Percentiles rank a stretch among this genome's conserved stretches.
Conservation (phyloP, 53 echinoderm and acorn worm genomes). For the Astropecten irregularis region DNA sequence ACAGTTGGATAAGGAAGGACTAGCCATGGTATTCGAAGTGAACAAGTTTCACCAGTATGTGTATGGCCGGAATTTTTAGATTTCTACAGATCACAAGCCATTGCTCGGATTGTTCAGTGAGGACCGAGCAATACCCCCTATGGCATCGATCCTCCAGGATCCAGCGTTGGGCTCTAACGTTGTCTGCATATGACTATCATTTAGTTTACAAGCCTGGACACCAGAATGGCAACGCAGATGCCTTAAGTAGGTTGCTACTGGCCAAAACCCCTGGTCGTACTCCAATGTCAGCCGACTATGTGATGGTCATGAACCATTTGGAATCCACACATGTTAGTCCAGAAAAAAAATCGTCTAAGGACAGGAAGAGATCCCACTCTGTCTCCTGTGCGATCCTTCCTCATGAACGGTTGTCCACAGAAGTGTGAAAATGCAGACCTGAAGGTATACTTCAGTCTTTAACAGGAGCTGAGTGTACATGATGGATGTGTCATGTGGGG, state of each 20-base stretch:
- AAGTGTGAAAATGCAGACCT: not conserved
- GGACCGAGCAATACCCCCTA: conserved; percentile 34
- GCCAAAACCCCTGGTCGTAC: not conserved
- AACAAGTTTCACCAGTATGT: too few relatives aligned
- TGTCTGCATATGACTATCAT: too few relatives aligned
- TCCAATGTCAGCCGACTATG: conserved; percentile 57
- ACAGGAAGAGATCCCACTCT: conserved; percentile 46
- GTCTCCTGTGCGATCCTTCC: conserved; percentile 38
- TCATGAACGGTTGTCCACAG: conserved; percentile 52
- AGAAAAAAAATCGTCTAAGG: conserved; percentile 8
- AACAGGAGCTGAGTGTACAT: too few relatives aligned
- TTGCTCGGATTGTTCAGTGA: too few relatives aligned
- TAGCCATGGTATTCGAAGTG: too few relatives aligned
- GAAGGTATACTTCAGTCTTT: conserved; percentile 31
- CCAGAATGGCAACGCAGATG: conserved; percentile 49
- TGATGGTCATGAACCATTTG: too few relatives aligned
- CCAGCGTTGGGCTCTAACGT: conserved; percentile 60
- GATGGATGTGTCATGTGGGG: too few relatives aligned
- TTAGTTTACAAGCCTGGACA: conserved; percentile 43
- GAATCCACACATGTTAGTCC: conserved; percentile 44
- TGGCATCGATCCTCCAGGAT: conserved; percentile 71
- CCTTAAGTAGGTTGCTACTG: conserved; percentile 53
- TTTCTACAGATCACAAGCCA: too few relatives aligned
- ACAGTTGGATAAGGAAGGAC: conserved; percentile 66
- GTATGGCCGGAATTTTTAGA: conserved; percentile 62